Conservation (phyloP, 2,113 vertebrate genomes). For the Sylvietta virens region DNA sequence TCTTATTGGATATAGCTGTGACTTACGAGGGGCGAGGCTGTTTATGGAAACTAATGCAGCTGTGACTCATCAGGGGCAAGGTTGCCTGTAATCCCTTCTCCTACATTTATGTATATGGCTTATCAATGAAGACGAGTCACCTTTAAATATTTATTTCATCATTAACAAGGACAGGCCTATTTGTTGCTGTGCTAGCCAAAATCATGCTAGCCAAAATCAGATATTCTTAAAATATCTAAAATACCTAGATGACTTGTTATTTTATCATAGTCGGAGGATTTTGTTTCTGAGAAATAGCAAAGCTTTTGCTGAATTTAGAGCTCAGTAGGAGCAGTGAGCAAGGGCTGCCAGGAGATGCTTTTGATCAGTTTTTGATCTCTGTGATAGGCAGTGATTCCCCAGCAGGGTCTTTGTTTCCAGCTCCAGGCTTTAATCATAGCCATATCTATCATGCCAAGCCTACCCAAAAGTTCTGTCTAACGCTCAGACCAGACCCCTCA, state of each 20-base stretch:
- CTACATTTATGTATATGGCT: neutral
- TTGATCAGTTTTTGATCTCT: neutral
- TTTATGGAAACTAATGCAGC: neutral
- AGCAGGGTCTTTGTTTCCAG: neutral
- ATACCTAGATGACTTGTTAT: neutral
- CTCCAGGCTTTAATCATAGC: neutral
- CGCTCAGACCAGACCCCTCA: neutral
- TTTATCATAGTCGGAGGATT: neutral
- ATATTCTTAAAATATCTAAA: neutral
- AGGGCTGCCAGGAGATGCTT: neutral
- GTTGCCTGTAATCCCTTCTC: neutral
- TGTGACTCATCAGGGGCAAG: neutral
- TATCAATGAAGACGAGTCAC: neutral
- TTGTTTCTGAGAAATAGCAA: neutral
- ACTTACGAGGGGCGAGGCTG: neutral
- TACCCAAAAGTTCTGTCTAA: neutral
- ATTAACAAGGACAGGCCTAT: neutral
- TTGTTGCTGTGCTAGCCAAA: neutral
- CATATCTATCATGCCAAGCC: neutral
- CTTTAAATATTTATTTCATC: neutral
- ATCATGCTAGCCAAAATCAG: neutral
- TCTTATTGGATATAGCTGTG: neutral
- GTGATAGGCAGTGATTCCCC: neutral
- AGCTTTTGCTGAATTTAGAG: neutral
- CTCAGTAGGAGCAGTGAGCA: neutral